Base-by-base conservation (phyloP, 2,113 vertebrate species). In the Chroicocephalus ridibundus region DNA sequence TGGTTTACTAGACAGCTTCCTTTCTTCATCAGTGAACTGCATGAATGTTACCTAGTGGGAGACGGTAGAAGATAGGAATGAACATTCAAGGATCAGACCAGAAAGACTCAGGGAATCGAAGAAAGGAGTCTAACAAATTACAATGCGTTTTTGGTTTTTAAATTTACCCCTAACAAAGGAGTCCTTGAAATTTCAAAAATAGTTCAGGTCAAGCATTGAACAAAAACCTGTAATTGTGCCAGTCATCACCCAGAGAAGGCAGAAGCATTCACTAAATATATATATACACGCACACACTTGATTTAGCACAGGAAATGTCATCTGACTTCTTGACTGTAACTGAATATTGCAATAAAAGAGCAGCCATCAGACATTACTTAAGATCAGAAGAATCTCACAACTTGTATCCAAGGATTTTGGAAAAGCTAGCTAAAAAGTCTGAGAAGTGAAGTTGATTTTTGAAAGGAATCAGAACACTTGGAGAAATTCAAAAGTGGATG, bases 291-390 rank as follows among this genome's bases (percentile, higher is more conserved):
- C 8, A 52, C 40, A 72, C 26, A 51, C 76, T 96, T 80, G 32
- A 68, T 96, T 87, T 93, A 95, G 86, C 66, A 91, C 81, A 85
- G 74, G 88, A 96, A 85, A 64, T 61, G 40, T 96, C 65, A 82
- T 85, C 76, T 94, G 84, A 93, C 93, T 87, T 94, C 83, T 88
- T 65, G 74, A 96, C 91, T 72, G 93, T 76, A 96, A 96, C 86
- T 25, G 36, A 96, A 94, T 34, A 79, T 44, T 1, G 36, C 71
- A 95, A 61, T 93, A 68, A 94, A 93, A 68, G 65, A 93, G 44
- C 0, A 0, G 21, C 52, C 65, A 85, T 82, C 86, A 91, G 84
- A 89, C 58, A 1, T 65, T 57, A 95, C 38, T 88, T 82, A 66
- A 96, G 61, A 94, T 60, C 69, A 89, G n/a, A 93, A 93, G 57